phyloP scores from a whole-genome alignment of 35 echinoderm and acorn worm species.

The Amphiura filiformis region DNA sequence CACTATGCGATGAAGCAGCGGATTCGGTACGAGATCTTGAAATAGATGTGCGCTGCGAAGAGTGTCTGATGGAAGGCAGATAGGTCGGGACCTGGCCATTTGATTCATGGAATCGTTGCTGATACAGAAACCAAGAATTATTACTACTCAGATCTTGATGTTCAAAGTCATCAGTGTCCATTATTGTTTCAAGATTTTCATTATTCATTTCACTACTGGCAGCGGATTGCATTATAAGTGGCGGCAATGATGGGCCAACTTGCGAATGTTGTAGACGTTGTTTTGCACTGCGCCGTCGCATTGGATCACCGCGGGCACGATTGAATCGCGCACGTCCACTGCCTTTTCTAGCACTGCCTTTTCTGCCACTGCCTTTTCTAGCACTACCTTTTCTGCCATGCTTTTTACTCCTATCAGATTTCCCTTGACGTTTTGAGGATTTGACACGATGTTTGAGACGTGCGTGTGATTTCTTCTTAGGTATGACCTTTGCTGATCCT shows the following conservation, averaged over 20 bases:
- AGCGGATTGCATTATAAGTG: neutral
- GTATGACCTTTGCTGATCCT: neutral
- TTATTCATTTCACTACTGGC: neutral
- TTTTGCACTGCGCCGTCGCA: neutral
- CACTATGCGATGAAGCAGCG: neutral
- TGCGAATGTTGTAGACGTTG: neutral
- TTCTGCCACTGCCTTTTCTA: too few species aligned
- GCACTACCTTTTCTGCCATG: neutral
- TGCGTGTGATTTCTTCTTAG: neutral
- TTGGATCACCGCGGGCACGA: neutral
- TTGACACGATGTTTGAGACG: neutral
- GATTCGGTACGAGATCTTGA: too few species aligned
- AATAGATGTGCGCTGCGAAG: neutral
- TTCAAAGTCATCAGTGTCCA: neutral
- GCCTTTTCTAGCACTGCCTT: too few species aligned
- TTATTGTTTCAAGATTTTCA: neutral
- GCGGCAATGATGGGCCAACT: neutral
- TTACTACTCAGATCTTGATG: neutral
- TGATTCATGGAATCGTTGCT: neutral
- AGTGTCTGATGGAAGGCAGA: neutral
- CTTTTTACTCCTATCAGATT: neutral
- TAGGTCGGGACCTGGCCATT: neutral
- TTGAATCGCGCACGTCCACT: neutral
- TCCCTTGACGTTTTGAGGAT: neutral
- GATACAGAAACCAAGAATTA: neutral